Evolutionary conservation across 2,888 invertebrate species (phyloP), one percentile per base, ranked within the genome.

Genomic region (Cheiracanthium punctorium): DNA sequence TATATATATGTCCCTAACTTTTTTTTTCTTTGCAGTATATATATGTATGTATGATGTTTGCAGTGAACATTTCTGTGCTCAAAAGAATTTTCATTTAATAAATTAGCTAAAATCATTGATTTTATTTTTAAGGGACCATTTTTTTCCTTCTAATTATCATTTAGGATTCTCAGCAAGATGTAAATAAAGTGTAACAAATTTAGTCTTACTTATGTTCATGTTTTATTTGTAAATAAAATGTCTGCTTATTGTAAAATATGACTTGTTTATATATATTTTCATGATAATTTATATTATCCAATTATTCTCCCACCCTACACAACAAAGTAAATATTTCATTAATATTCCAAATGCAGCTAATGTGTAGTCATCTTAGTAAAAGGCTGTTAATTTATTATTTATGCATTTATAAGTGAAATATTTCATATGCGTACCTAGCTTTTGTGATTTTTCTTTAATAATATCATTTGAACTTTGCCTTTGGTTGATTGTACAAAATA

Each of bases 181-280:
- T 82, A 82, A 71, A 82, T 82, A 76, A 17, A 70, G 24, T 75
- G 37, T 72, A 67, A 48, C n/a, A 67, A 12, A 37, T 70, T 71
- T n/a, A 69, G 74, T 81, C 74, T 70, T 48, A 64, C 29, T 71
- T 69, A 52, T 73, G 37, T 64, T 77, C 17, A 37, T 70, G 74
- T 81, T 74, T 69, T 74, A 52, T 29, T 74, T 75, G 69, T 70
- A 81, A 75, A 81, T 69, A 75, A 81, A 75, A 75, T 81, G 41
- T 73, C 73, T 52, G 64, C 73, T 73, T 73, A 65, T 67, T 80
- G 80, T 80, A 37, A 48, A 28, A 67, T 73, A 48, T 73, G 65
- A 20, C 20, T 81, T 81, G 64, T 81, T 75, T 69, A 67, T 32
- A 32, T 30, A 17, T 24, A 20, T 14, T 24, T 58, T 58, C 58